A percentile compares a stretch with the other conserved stretches of the same genome.
These are phyloP conservation scores for Creontiades dilutus DNA, from an alignment of 2,888 invertebrate genomes.

Conservation along the genomic window DNA sequence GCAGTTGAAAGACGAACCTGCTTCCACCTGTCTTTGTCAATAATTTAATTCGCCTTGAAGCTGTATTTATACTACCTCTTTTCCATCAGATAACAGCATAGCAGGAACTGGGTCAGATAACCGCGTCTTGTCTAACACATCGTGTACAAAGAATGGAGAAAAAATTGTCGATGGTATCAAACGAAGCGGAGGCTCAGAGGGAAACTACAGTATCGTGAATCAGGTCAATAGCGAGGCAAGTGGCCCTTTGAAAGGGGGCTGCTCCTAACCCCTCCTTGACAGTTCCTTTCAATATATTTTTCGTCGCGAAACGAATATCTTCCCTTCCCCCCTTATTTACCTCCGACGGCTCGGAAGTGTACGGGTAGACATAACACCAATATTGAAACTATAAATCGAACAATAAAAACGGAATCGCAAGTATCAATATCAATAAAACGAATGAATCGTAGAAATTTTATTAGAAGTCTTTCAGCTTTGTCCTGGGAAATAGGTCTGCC, in stretches of 20 bases:
- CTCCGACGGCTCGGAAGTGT: not conserved
- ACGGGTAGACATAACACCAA: not conserved
- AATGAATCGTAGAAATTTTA: not conserved
- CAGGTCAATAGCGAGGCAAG: conserved; percentile 36
- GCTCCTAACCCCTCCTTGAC: not conserved
- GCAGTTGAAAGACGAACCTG: too few species aligned
- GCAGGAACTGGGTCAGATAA: not conserved
- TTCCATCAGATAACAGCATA: too few species aligned
- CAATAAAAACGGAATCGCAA: not conserved
- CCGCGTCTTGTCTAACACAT: not conserved
- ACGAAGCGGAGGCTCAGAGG: not conserved
- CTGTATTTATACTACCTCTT: too few species aligned
- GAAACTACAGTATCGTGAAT: not conserved
- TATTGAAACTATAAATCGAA: not conserved
- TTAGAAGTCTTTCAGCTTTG: too few species aligned
- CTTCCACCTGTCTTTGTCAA: too few species aligned
- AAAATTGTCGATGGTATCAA: not conserved
- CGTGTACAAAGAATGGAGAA: not conserved
- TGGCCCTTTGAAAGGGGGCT: conserved; percentile 10
- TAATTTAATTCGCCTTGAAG: too few species aligned
- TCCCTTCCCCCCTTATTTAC: not conserved
- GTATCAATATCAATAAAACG: not conserved
- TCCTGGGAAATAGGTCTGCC: too few species aligned
- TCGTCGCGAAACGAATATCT: not conserved
- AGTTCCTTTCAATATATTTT: not conserved